Percentiles rank a stretch among this genome's conserved stretches.
Conservation (phyloP, 2,797 vertebrate genomes). For the Danio aesculapii region DNA sequence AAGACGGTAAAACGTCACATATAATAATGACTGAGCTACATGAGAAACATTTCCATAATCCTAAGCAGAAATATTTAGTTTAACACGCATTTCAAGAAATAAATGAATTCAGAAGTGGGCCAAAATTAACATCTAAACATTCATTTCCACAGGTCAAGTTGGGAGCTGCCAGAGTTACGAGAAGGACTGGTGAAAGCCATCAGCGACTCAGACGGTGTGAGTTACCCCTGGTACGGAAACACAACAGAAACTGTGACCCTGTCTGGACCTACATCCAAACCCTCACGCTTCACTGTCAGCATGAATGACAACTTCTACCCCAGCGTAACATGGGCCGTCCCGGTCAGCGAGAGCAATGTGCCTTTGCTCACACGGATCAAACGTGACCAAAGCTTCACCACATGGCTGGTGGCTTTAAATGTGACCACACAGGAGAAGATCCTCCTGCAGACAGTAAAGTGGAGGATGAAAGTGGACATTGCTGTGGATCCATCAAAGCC, state of each 20-base stretch:
- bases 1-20: too few species aligned
- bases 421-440: constrained; percentile 92
- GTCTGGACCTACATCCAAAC: constrained; percentile 92
- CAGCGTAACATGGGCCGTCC: constrained; percentile 97
- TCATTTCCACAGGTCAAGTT: constrained; percentile 88
- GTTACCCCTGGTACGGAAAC: constrained; percentile 99
- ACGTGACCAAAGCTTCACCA: constrained; percentile 98
- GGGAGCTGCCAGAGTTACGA: constrained; percentile 95
- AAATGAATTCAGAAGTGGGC: too few species aligned
- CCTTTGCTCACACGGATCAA: constrained; percentile 95
- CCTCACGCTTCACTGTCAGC: constrained; percentile 94
- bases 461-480: constrained; percentile 97
- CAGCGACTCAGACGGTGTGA: constrained; percentile 96
- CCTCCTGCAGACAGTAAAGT: constrained; percentile 96
- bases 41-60: too few species aligned
- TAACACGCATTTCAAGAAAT: too few species aligned
- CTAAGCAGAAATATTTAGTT: too few species aligned
- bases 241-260: constrained; percentile 97
- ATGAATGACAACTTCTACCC: constrained; percentile 99
- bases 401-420: constrained; percentile 98
- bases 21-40: too few species aligned
- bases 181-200: constrained; percentile 95
- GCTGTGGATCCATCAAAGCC: constrained; percentile 90
- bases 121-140: constrained; percentile 8
- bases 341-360: constrained; percentile 94